A percentile compares a stretch with the other conserved stretches of the same genome.
These are phyloP conservation scores for Cynodonichthys magdalenae DNA, from an alignment of 2,797 vertebrate species.

Conservation along the genomic window DNA sequence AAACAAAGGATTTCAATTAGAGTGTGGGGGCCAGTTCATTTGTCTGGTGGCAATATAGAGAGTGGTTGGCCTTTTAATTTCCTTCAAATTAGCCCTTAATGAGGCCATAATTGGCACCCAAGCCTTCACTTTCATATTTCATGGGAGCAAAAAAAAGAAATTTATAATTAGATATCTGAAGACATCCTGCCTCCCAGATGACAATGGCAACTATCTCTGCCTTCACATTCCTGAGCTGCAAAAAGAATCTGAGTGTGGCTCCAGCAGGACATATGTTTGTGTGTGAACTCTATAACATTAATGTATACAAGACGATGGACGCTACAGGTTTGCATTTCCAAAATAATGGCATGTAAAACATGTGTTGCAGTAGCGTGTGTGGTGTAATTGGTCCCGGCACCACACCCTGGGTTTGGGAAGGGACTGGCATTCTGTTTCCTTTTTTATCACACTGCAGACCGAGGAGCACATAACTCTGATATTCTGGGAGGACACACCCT, in stretches of 20 bases:
- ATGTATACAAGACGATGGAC: conserved; percentile 35
- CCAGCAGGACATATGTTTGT: conserved; percentile 27
- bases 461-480: conserved; percentile 63
- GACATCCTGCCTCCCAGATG: conserved; percentile 73
- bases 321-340: conserved; percentile 50
- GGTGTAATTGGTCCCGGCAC: conserved; percentile 54
- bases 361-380: conserved; percentile 52
- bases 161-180: conserved; percentile 80
- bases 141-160: conserved; percentile 58
- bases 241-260: conserved; percentile 55
- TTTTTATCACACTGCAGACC: conserved; percentile 68
- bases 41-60: conserved; percentile 75
- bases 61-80: conserved; percentile 80
- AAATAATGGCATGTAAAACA: conserved; percentile 58
- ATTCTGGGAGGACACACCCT: conserved; percentile 71
- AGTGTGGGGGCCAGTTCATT: conserved; percentile 69
- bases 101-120: conserved; percentile 75
- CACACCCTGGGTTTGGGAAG: conserved; percentile 72
- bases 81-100: conserved; percentile 79
- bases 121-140: conserved; percentile 76
- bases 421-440: conserved; percentile 65
- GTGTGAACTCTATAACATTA: conserved; percentile 40
- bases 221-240: conserved; percentile 53
- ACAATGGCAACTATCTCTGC: conserved; percentile 65
- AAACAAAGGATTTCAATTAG: conserved; percentile 82